phyloP scores from a whole-genome alignment of 2,797 vertebrate genomes.

The Eutrigla gurnardus region DNA sequence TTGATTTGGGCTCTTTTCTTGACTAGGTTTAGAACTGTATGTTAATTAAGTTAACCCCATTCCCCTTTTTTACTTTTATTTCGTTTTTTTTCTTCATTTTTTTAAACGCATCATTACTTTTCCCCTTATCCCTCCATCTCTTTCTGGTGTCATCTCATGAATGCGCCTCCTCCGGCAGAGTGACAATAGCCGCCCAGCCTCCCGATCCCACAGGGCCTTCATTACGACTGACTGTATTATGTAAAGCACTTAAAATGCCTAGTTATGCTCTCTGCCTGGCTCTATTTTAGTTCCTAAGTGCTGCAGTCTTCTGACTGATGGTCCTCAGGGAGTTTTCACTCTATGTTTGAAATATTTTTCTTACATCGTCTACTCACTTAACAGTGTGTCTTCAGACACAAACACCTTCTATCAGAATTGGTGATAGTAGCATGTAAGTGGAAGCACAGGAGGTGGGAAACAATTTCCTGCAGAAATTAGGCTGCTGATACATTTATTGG shows the following conservation, averaged over 20 bases:
- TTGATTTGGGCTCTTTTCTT: slow-evolving; percentile 27
- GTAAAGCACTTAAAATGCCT: slow-evolving; percentile 84
- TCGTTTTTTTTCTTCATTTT: slow-evolving; percentile 47
- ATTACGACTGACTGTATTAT: slow-evolving; percentile 81
- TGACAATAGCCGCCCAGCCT: slow-evolving; percentile 74
- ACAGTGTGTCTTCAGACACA: slow-evolving; percentile 66
- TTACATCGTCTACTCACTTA: slow-evolving; percentile 70
- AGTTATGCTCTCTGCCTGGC: slow-evolving; percentile 80
- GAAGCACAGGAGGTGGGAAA: slow-evolving; percentile 35
- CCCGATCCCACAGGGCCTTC: slow-evolving; percentile 73
- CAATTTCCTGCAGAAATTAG: slow-evolving; percentile 38
- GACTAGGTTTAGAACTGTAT: slow-evolving; percentile 37
- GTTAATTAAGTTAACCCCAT: slow-evolving; percentile 45
- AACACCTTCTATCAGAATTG: slow-evolving; percentile 62
- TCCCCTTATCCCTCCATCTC: slow-evolving; percentile 56
- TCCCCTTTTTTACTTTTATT: slow-evolving; percentile 35
- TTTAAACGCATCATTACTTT: slow-evolving; percentile 32
- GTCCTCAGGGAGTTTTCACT: slow-evolving; percentile 76
- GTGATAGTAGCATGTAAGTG: slow-evolving; percentile 39
- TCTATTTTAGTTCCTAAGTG: slow-evolving; percentile 83
- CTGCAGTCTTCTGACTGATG: slow-evolving; percentile 79
- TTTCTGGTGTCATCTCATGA: slow-evolving; percentile 51
- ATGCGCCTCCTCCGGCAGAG: slow-evolving; percentile 58
- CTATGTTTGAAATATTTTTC: slow-evolving; percentile 72
- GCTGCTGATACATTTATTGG: slow-evolving; percentile 35